These are phyloP conservation scores for Oxystoma pomonae DNA, from an alignment of 2,888 invertebrate genomes.

Conservation along the genomic window DNA sequence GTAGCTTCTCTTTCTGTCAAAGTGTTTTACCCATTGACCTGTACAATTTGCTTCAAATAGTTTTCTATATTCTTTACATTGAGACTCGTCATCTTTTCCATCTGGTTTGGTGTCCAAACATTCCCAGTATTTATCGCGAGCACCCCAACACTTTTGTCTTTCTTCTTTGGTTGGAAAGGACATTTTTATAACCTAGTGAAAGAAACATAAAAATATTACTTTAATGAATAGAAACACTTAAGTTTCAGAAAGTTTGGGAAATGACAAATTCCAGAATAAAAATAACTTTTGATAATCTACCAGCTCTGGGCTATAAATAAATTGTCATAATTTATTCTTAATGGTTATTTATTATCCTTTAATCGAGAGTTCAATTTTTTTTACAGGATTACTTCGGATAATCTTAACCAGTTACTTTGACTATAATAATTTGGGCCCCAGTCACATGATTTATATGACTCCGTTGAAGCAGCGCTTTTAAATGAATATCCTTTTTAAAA, in stretches of 20 bases:
- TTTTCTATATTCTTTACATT: slow-evolving; percentile 23
- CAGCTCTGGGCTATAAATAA: not conserved
- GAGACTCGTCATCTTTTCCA: slow-evolving; percentile 51
- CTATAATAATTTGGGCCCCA: too few relatives aligned
- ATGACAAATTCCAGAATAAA: not conserved
- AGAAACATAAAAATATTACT: not conserved
- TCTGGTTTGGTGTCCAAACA: slow-evolving; percentile 67
- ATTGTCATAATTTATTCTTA: not conserved
- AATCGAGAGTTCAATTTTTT: too few relatives aligned
- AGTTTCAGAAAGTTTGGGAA: not conserved
- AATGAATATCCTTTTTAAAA: too few relatives aligned
- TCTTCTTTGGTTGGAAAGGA: slow-evolving; percentile 78
- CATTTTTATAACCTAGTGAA: slow-evolving; percentile 49
- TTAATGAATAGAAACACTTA: not conserved
- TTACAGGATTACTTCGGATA: too few relatives aligned
- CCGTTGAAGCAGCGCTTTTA: too few relatives aligned
- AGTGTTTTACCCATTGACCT: slow-evolving; percentile 87
- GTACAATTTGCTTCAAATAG: slow-evolving; percentile 67
- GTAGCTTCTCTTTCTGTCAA: slow-evolving; percentile 86
- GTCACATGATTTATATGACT: too few relatives aligned
- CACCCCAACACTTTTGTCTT: slow-evolving; percentile 77
- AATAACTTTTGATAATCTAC: not conserved
- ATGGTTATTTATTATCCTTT: not conserved
- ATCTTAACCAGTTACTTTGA: too few relatives aligned
- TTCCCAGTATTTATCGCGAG: slow-evolving; percentile 85